These are phyloP conservation scores for Amiota minor DNA, from an alignment of 2,888 invertebrate genomes.

Conservation along the genomic window DNA sequence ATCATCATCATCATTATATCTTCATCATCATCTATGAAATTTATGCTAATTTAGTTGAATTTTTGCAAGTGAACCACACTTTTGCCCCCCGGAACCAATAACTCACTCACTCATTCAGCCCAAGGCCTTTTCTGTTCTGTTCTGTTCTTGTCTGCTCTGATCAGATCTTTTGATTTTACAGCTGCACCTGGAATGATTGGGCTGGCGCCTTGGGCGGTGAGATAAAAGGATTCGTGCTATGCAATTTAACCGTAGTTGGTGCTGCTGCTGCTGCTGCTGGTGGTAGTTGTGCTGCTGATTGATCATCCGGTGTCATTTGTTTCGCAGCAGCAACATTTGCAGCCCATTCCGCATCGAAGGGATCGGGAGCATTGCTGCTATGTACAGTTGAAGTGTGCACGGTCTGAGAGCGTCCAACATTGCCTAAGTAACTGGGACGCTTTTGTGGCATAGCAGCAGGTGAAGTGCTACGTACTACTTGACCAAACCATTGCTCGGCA, in stretches of 20 bases:
- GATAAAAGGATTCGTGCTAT: constrained; percentile 74
- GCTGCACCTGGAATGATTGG: constrained; percentile 74
- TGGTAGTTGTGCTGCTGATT: background rate
- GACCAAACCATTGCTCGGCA: constrained; percentile 88
- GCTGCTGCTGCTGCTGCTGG: constrained; percentile 37
- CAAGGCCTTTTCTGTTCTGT: background rate
- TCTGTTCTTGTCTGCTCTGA: constrained; percentile 29
- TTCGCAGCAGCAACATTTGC: constrained; percentile 71
- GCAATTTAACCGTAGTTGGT: constrained; percentile 70
- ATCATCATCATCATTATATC: constrained; percentile 16
- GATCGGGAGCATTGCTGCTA: constrained; percentile 74
- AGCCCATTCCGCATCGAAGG: constrained; percentile 91
- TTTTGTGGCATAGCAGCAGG: constrained; percentile 74
- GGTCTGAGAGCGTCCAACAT: constrained; percentile 77
- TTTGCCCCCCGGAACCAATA: constrained; percentile 46
- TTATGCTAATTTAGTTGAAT: constrained; percentile 45
- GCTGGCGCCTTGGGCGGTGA: constrained; percentile 73
- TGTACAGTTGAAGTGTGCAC: constrained; percentile 73
- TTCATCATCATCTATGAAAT: constrained; percentile 48
- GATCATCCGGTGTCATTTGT: constrained; percentile 75
- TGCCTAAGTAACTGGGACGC: constrained; percentile 74
- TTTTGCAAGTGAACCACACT: constrained; percentile 67
- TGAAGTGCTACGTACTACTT: constrained; percentile 78
- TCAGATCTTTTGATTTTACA: constrained; percentile 54
- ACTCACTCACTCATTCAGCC: background rate